Evolutionary conservation across 2,888 invertebrate species (phyloP).

Genomic region (Plebejus melissa): DNA sequence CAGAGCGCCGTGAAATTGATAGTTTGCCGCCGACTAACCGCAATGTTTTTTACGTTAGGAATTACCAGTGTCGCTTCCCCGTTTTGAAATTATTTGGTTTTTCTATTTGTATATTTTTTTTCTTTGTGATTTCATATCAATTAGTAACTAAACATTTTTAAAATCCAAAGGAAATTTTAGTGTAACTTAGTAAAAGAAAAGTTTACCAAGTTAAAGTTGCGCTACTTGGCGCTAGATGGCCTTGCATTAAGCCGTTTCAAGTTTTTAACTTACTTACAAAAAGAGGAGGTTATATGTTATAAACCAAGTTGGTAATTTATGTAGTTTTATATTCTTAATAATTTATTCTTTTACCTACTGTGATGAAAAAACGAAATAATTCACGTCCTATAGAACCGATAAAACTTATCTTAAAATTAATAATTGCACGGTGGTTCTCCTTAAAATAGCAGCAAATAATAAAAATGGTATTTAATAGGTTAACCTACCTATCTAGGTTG

Average conservation of each 20-base stretch:
- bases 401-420: too few species aligned
- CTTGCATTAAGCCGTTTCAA: constrained; percentile 32
- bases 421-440: too few species aligned
- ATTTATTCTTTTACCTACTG: too few species aligned
- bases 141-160: too few species aligned
- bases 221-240: constrained; percentile 63
- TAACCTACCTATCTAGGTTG: too few species aligned
- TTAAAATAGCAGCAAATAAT: too few species aligned
- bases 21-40: constrained; percentile 55
- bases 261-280: not conserved
- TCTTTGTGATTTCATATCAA: not conserved
- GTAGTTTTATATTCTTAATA: too few species aligned
- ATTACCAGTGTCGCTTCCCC: constrained; percentile 1
- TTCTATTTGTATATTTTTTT: not conserved
- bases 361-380: too few species aligned
- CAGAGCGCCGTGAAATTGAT: constrained; percentile 65
- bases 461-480: too few species aligned
- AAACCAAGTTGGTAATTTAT: not conserved
- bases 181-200: too few species aligned
- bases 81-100: not conserved
- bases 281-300: not conserved
- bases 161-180: too few species aligned
- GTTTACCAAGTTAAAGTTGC: not conserved
- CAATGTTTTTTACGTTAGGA: constrained; percentile 46
- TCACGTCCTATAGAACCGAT: too few species aligned